These are phyloP conservation scores for Pyrrhosoma nymphula DNA, from an alignment of 2,888 invertebrate species.

Conservation along the genomic window DNA sequence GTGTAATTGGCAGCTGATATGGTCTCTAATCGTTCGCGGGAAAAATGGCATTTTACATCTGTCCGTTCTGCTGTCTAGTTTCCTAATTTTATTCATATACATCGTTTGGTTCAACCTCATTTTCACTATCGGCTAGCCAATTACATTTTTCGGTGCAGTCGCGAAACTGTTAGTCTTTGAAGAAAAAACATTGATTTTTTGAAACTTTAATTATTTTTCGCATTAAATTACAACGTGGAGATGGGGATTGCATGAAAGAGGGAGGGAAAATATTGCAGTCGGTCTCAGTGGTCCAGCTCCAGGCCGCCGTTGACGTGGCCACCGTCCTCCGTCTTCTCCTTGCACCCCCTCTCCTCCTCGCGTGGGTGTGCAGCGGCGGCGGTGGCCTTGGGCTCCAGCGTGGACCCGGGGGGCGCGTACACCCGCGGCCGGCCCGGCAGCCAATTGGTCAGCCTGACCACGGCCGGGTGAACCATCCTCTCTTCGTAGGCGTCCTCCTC, in stretches of 20 bases:
- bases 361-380: neutral
- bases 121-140: too few relatives aligned
- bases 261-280: too few relatives aligned
- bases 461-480: conserved; percentile 83
- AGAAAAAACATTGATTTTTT: neutral
- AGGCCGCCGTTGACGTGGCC: conserved; percentile 27
- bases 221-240: neutral
- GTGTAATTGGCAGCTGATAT: too few relatives aligned
- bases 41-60: too few relatives aligned
- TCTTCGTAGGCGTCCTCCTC: conserved; percentile 84
- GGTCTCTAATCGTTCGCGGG: too few relatives aligned
- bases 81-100: too few relatives aligned
- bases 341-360: neutral
- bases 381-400: neutral
- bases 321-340: neutral
- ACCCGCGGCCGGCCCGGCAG: conserved; percentile 82
- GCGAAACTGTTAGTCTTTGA: too few relatives aligned
- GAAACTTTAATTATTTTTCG: neutral
- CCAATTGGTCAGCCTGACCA: conserved; percentile 81
- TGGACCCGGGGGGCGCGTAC: conserved; percentile 74
- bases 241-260: neutral
- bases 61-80: too few relatives aligned
- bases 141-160: too few relatives aligned
- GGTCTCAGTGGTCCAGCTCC: neutral
- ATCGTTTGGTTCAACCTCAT: too few relatives aligned